Evolutionary conservation across 2,888 invertebrate species (phyloP).

Genomic region (Ochlodes sylvanus): DNA sequence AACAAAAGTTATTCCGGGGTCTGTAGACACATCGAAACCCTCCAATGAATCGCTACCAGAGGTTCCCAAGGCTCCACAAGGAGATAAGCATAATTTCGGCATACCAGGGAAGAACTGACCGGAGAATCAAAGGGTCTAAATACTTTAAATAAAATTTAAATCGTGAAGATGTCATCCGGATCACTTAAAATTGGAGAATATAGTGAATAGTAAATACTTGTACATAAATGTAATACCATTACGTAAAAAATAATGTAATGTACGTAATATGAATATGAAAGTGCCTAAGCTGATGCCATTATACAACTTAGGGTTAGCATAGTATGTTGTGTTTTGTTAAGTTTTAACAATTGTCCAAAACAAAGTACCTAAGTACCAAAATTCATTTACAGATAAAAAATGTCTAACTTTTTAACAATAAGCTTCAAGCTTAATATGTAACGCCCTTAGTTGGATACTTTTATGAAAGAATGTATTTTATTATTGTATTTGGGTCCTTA

Average conservation of each 20-base stretch:
- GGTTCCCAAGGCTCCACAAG: constrained; percentile 21
- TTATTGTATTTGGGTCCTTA: neutral
- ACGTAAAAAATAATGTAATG: too few relatives aligned
- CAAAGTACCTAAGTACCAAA: too few relatives aligned
- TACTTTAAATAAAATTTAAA: neutral
- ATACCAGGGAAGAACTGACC: constrained; percentile 25
- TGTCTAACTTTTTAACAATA: too few relatives aligned
- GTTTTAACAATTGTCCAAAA: too few relatives aligned
- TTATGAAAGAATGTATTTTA: too few relatives aligned
- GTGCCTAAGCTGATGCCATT: too few relatives aligned
- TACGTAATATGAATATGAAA: too few relatives aligned
- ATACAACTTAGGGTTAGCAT: too few relatives aligned
- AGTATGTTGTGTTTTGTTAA: too few relatives aligned
- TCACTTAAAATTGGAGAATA: neutral
- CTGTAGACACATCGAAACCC: constrained; percentile 15
- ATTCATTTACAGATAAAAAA: too few relatives aligned
- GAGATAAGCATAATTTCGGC: constrained; percentile 21
- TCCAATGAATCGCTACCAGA: constrained; percentile 22
- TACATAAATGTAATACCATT: neutral
- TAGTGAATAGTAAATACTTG: neutral
- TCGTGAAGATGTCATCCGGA: neutral
- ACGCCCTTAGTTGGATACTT: too few relatives aligned
- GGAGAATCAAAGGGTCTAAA: constrained; percentile 8
- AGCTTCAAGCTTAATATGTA: too few relatives aligned
- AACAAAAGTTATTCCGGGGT: neutral